phyloP scores from a whole-genome alignment of 2,797 vertebrate genomes.

The Columba guinea region DNA sequence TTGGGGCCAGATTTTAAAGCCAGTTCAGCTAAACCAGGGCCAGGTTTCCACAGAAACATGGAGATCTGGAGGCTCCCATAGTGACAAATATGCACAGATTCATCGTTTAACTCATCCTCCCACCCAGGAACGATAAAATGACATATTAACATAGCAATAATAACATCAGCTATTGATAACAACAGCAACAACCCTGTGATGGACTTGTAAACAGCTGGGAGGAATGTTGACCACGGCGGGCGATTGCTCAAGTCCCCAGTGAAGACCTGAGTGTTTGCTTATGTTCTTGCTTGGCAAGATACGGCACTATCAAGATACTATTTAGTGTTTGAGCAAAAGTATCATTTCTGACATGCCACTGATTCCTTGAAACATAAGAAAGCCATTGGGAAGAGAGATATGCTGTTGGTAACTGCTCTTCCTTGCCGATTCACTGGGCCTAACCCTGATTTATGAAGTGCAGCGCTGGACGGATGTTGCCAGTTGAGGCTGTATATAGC shows the following conservation, averaged over 20 bases:
- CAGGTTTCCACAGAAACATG: slow-evolving; percentile 45
- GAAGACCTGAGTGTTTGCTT: slow-evolving; percentile 63
- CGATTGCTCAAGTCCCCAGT: slow-evolving; percentile 54
- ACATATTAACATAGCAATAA: not conserved
- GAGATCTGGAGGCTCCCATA: not conserved
- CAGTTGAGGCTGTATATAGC: not conserved
- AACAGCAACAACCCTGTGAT: not conserved
- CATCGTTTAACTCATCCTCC: slow-evolving; percentile 50
- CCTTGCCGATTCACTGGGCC: not conserved
- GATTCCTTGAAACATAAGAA: slow-evolving; percentile 9
- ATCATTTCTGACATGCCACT: slow-evolving; percentile 43
- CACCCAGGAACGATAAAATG: slow-evolving; percentile 45
- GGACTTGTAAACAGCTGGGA: slow-evolving; percentile 44
- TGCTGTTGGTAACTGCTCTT: not conserved
- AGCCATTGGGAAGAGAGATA: not conserved
- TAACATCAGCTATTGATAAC: slow-evolving; percentile 30
- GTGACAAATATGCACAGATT: slow-evolving; percentile 11
- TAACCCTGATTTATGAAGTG: slow-evolving; percentile 60
- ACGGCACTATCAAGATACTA: not conserved
- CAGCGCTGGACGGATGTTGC: slow-evolving; percentile 46
- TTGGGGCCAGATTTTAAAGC: slow-evolving; percentile 4
- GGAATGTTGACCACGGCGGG: slow-evolving; percentile 40
- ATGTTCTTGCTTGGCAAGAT: slow-evolving; percentile 45
- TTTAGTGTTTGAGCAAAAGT: slow-evolving; percentile 34
- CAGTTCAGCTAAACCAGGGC: slow-evolving; percentile 39